These are phyloP conservation scores for Coreoperca whiteheadi DNA, from an alignment of 2,113 vertebrate species.

Conservation along the genomic window DNA sequence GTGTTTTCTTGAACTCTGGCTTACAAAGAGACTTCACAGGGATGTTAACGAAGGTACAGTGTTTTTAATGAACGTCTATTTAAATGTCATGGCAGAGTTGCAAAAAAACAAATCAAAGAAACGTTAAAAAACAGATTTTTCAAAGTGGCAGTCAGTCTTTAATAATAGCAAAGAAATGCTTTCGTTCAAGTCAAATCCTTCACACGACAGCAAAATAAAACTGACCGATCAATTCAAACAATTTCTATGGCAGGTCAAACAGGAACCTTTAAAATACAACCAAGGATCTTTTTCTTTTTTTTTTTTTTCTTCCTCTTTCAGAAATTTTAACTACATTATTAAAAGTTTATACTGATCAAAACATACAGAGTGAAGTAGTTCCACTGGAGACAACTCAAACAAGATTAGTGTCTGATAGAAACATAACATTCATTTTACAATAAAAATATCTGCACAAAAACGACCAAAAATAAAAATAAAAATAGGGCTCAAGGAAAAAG, in stretches of 20 bases:
- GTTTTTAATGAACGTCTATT: slow-evolving; percentile 78
- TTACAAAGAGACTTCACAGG: slow-evolving; percentile 37
- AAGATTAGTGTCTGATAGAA: slow-evolving; percentile 87
- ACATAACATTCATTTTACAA: slow-evolving; percentile 86
- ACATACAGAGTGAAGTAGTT: slow-evolving; percentile 78
- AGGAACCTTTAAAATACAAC: slow-evolving; percentile 73
- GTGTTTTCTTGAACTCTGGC: neutral
- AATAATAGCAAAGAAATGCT: slow-evolving; percentile 75
- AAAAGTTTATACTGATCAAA: slow-evolving; percentile 79
- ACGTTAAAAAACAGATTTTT: slow-evolving; percentile 38
- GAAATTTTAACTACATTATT: slow-evolving; percentile 80
- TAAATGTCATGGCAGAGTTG: slow-evolving; percentile 75
- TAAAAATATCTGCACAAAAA: slow-evolving; percentile 80
- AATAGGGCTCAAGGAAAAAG: slow-evolving; percentile 40
- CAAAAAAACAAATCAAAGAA: slow-evolving; percentile 35
- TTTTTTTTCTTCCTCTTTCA: slow-evolving; percentile 33
- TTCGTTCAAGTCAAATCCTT: slow-evolving; percentile 75
- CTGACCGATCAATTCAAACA: slow-evolving; percentile 62
- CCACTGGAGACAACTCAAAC: slow-evolving; percentile 79
- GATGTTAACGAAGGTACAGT: slow-evolving; percentile 66
- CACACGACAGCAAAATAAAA: slow-evolving; percentile 73
- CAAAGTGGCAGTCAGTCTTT: slow-evolving; percentile 75
- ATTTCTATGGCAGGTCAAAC: slow-evolving; percentile 65
- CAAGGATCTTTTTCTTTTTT: slow-evolving; percentile 44
- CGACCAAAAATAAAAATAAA: slow-evolving; percentile 39